Conservation (phyloP, 2,888 invertebrate species). For the Congeria kusceri region DNA sequence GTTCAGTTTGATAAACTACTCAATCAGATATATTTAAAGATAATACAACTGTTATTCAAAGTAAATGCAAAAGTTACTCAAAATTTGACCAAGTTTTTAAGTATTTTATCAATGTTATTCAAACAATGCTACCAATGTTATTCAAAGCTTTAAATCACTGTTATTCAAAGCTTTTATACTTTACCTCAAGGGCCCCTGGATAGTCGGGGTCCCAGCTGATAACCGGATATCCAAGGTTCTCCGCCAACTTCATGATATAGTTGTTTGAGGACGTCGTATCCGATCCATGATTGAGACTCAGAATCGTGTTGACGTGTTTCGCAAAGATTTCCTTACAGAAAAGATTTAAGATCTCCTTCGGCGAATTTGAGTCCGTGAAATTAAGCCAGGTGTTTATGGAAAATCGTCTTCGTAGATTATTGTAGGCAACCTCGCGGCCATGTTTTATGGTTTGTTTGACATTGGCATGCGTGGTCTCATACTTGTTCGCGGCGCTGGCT, state of each 20-base stretch:
- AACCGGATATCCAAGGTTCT: conserved; percentile 67
- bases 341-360: conserved; percentile 63
- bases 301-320: conserved; percentile 63
- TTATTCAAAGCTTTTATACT: no score
- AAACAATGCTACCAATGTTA: no score
- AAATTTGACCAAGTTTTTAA: no score
- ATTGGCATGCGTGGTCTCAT: conserved; percentile 35
- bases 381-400: conserved; percentile 56
- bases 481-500: conserved; percentile 20
- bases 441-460: conserved; percentile 48
- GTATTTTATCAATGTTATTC: no score
- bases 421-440: conserved; percentile 31
- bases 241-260: conserved; percentile 66
- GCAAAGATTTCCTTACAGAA: conserved; percentile 70
- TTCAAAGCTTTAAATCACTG: no score
- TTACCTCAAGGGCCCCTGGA: conserved; percentile 69
- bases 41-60: no score
- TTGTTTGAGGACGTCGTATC: conserved; percentile 57
- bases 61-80: no score
- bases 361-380: conserved; percentile 59
- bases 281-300: conserved; percentile 61
- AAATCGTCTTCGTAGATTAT: conserved; percentile 47
- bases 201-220: conserved; percentile 73
- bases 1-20: no score
- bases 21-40: no score